Conservation (phyloP, 2,888 invertebrate species). For the Scaptomyza reducta region DNA sequence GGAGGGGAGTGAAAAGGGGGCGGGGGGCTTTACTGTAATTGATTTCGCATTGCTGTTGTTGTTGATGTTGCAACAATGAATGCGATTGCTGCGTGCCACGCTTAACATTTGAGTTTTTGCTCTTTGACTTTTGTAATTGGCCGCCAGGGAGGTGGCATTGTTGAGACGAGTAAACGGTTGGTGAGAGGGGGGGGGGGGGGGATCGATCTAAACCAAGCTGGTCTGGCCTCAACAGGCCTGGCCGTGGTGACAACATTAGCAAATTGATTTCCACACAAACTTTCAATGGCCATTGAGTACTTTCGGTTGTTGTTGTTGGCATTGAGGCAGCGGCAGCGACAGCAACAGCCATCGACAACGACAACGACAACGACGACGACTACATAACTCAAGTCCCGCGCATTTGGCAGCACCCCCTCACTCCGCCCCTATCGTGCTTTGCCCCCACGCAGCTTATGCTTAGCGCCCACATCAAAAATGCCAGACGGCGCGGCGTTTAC, state of each 20-base stretch:
- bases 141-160: slow-evolving; percentile 1
- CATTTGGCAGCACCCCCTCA: slow-evolving; percentile 6
- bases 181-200: neutral
- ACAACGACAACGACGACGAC: slow-evolving; percentile 25
- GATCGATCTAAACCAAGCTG: slow-evolving; percentile 14
- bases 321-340: slow-evolving; percentile 49
- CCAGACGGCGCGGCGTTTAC: slow-evolving; percentile 69
- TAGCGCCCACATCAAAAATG: slow-evolving; percentile 52
- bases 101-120: slow-evolving; percentile 58
- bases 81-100: slow-evolving; percentile 75
- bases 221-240: neutral
- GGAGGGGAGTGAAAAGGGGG: neutral
- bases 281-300: slow-evolving; percentile 22
- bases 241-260: slow-evolving; percentile 66
- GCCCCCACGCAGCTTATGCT: slow-evolving; percentile 32
- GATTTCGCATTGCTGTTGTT: slow-evolving; percentile 68
- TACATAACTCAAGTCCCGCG: slow-evolving; percentile 51
- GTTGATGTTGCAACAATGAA: slow-evolving; percentile 56
- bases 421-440: neutral
- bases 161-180: neutral
- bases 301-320: slow-evolving; percentile 35
- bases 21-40: slow-evolving; percentile 64
- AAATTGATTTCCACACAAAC: slow-evolving; percentile 60
- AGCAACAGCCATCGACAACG: slow-evolving; percentile 21
- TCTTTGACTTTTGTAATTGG: slow-evolving; percentile 65